phyloP scores from a whole-genome alignment of 2,113 vertebrate species.

The Suncus etruscus region DNA sequence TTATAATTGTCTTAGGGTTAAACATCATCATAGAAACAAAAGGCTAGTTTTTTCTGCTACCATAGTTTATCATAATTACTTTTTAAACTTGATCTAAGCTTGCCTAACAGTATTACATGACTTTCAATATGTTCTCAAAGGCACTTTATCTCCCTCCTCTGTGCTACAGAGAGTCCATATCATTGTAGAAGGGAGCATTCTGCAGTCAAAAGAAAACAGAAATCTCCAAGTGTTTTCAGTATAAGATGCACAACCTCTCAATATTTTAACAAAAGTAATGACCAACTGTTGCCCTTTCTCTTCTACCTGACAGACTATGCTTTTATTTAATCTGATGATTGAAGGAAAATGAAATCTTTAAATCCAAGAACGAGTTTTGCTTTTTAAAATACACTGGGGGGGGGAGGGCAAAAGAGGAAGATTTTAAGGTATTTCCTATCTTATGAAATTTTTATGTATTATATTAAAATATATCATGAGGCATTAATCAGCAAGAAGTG shows the following conservation, averaged over 20 bases:
- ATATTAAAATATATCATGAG: constrained; percentile 36
- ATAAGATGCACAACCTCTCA: not conserved
- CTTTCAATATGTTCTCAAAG: constrained; percentile 11
- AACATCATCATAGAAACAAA: constrained; percentile 52
- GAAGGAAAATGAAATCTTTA: constrained; percentile 51
- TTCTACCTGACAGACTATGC: not conserved
- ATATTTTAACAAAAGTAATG: constrained; percentile 27
- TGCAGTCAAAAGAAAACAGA: not conserved
- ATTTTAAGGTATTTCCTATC: constrained; percentile 40
- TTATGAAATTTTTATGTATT: constrained; percentile 44
- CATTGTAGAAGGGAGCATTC: not conserved
- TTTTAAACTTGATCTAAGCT: constrained; percentile 42
- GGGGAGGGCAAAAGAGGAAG: not conserved
- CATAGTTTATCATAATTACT: constrained; percentile 45
- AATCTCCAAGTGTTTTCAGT: not conserved
- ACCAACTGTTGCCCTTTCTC: not conserved
- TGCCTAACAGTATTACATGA: not conserved
- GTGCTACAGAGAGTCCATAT: not conserved
- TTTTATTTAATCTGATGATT: constrained; percentile 1
- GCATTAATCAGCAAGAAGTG: not conserved
- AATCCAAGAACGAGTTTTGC: constrained; percentile 57
- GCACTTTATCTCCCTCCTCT: not conserved
- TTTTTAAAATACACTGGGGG: constrained; percentile 21
- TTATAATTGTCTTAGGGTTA: constrained; percentile 50
- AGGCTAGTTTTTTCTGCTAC: constrained; percentile 43